Base-by-base conservation (phyloP, 2,888 invertebrate genomes). In the Chymomyza amoena region DNA sequence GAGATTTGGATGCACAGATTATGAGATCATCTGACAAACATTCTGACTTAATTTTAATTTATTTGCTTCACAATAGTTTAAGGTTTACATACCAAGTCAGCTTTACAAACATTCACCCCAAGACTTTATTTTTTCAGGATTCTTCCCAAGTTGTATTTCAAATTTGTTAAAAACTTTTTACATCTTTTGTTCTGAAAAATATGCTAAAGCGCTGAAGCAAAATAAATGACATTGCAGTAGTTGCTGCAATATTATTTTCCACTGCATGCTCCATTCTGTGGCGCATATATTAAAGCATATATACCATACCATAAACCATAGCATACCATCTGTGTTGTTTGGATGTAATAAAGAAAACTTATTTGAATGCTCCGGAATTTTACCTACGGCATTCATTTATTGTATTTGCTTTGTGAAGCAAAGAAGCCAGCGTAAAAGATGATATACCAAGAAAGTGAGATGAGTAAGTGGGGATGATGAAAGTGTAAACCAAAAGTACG, bases 321-420 rank as follows among this genome's bases (percentile, higher is more conserved):
- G 15, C 64, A 57, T 56, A 62, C 25, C 4, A 4, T 64, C 66
- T 13, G 7, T 32, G 28, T 16, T 61, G 61, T 32, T 54, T 69
- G 59, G 28, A 54, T 56, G 70, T 28, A 9, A 50, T 39, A 70
- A 56, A 50, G 36, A 52, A 45, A 66, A 59, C 52, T 52, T 50
- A 67, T 67, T 70, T 64, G 52, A 73, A 28, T 57, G 20, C 20
- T 25, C 28, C 10, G 25, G 61, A 70, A 7, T 54, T 54, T 54
- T 6, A 18, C 28, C 15, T 60, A 60, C 20, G 25, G 54, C 71
- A 64, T 61, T 71, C 56, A 62, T 70, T 68, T 72, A 66, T 80
- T 80, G 66, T 79, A 77, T 79, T 82, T 82, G 67, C 69, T 61
- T 68, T 71, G 70, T 68, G 61, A 68, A 69, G 61, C 68, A 28